These are phyloP conservation scores for Colaptes auratus DNA, from an alignment of 2,113 vertebrate genomes.

Conservation along the genomic window DNA sequence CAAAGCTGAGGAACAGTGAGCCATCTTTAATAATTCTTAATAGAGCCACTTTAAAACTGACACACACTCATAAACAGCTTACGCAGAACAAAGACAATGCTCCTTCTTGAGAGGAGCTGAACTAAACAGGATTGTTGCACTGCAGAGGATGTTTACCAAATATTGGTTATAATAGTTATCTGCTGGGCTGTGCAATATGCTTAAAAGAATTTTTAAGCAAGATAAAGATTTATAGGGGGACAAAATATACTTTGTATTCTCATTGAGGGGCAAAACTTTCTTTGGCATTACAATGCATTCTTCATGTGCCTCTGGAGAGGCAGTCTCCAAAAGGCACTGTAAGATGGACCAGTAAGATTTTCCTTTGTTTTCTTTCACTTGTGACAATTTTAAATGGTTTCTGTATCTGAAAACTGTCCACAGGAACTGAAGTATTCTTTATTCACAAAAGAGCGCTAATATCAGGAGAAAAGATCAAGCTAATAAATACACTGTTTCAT, in stretches of 20 bases:
- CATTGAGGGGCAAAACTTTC: background rate
- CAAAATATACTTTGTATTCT: background rate
- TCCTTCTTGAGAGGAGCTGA: constrained; percentile 10
- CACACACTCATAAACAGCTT: constrained; percentile 5
- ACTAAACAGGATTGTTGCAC: background rate
- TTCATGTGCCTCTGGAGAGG: background rate
- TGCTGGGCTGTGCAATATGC: background rate
- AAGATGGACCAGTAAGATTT: background rate
- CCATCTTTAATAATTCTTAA: background rate
- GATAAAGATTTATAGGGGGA: background rate
- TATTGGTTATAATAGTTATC: background rate
- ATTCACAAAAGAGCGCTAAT: background rate
- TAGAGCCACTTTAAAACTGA: constrained; percentile 39
- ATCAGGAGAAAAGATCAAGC: background rate
- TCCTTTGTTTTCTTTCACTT: background rate
- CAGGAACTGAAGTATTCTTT: background rate
- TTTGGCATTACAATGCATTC: background rate
- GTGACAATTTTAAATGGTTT: background rate
- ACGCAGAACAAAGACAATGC: background rate
- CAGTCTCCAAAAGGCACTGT: background rate
- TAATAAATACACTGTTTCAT: background rate
- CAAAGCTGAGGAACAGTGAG: background rate
- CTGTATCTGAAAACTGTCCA: background rate
- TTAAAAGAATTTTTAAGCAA: background rate
- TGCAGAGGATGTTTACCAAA: background rate